Evolutionary conservation across 2,113 vertebrate species (phyloP).

Genomic region (Hassar affinis): DNA sequence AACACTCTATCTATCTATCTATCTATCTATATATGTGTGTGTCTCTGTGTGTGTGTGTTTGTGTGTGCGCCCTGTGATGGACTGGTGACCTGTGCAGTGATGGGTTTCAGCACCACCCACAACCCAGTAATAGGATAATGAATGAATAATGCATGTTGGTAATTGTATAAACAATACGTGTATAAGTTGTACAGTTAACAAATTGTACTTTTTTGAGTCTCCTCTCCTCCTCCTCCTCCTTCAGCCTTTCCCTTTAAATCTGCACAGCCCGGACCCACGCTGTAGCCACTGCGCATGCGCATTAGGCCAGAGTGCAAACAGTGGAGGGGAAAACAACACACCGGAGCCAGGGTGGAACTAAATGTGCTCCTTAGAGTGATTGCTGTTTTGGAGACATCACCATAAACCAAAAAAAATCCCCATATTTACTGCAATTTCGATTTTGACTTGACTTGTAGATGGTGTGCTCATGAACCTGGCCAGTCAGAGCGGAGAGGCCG

Average conservation of each 20-base stretch:
- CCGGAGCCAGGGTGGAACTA: constrained; percentile 45
- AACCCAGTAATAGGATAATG: too few relatives aligned
- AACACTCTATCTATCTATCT: too few relatives aligned
- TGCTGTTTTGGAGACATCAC: neutral
- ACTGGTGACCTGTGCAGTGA: too few relatives aligned
- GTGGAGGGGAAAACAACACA: constrained; percentile 69
- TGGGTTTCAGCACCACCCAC: too few relatives aligned
- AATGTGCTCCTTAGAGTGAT: constrained; percentile 59
- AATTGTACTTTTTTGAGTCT: too few relatives aligned
- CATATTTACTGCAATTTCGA: constrained; percentile 55
- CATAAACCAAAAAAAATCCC: neutral
- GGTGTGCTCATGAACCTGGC: constrained; percentile 90
- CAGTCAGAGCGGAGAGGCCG: constrained; percentile 91
- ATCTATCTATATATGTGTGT: too few relatives aligned
- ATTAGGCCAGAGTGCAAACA: constrained; percentile 43
- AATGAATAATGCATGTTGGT: neutral
- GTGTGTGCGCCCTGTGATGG: too few relatives aligned
- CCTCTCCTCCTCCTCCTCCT: neutral
- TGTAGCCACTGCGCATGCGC: constrained; percentile 64
- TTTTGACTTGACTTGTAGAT: constrained; percentile 60
- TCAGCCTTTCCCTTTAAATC: constrained; percentile 59
- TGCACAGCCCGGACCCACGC: constrained; percentile 21
- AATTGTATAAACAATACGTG: too few relatives aligned
- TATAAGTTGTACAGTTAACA: too few relatives aligned
- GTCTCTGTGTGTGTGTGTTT: too few relatives aligned